phyloP scores from a whole-genome alignment of 1,140 invertebrate species.

The Saccostrea echinata region DNA sequence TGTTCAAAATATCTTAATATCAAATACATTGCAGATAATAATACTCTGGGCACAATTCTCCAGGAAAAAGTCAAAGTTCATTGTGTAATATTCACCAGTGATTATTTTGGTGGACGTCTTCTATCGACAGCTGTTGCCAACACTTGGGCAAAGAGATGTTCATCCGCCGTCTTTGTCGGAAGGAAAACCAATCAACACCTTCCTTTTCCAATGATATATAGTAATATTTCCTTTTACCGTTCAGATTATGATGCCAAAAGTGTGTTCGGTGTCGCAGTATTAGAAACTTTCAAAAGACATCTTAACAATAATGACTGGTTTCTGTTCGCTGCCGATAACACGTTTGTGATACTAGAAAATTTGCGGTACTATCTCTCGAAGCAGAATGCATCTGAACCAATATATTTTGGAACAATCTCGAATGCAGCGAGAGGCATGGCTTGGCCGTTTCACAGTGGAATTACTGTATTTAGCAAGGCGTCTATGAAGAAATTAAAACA shows the following conservation, averaged over 20 bases:
- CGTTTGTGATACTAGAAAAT: background rate
- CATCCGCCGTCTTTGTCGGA: background rate
- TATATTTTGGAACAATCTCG: background rate
- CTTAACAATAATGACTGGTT: background rate
- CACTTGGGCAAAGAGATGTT: background rate
- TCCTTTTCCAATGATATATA: background rate
- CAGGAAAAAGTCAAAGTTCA: background rate
- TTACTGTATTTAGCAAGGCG: background rate
- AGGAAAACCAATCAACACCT: background rate
- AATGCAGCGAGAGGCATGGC: background rate
- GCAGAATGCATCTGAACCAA: background rate
- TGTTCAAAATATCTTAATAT: too few relatives aligned
- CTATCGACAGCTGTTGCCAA: background rate
- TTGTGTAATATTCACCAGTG: background rate
- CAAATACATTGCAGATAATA: background rate
- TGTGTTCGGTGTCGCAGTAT: background rate
- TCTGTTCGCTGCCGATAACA: background rate
- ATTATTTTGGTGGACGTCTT: background rate
- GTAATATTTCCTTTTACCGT: background rate
- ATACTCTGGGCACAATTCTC: background rate
- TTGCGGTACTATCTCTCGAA: background rate
- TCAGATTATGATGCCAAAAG: background rate
- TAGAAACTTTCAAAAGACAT: background rate
- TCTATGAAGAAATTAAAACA: background rate
- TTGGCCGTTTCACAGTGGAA: background rate